Percentiles rank a stretch among this genome's conserved stretches.
Conservation (phyloP, 2,113 vertebrate genomes). For the Gasterosteus aculeatus region DNA sequence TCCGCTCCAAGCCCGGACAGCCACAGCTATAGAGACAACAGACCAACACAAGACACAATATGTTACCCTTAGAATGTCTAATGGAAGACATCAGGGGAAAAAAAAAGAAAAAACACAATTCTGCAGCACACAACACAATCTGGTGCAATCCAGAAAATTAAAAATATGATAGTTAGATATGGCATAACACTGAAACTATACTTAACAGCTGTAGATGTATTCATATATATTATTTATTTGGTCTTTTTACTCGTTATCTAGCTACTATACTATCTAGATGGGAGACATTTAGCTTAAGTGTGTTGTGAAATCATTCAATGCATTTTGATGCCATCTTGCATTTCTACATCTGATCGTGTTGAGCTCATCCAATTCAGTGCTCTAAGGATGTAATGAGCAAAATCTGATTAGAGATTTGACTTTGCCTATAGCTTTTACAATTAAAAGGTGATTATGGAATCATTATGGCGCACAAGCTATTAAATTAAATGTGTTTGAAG, state of each 20-base stretch:
- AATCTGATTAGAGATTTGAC: neutral
- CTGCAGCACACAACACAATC: neutral
- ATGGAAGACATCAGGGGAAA: neutral
- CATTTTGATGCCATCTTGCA: neutral
- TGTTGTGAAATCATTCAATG: neutral
- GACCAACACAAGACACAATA: neutral
- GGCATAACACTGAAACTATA: neutral
- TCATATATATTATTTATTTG: neutral
- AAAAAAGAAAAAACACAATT: too few relatives aligned
- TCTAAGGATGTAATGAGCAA: neutral
- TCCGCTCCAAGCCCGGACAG: constrained; percentile 83
- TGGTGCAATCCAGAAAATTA: neutral
- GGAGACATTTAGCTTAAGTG: neutral
- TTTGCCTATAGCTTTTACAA: neutral
- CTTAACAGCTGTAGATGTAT: neutral
- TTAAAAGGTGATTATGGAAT: neutral
- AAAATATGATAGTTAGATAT: neutral
- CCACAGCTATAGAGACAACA: constrained; percentile 73
- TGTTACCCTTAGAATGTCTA: neutral
- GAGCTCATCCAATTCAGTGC: neutral
- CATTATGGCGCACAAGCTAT: neutral
- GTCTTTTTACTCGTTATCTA: neutral
- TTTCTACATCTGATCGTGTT: neutral
- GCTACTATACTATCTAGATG: neutral
- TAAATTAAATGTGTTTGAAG: neutral